Evolutionary conservation across 1,140 invertebrate species (phyloP).

Genomic region (Eurosta solidaginis): DNA sequence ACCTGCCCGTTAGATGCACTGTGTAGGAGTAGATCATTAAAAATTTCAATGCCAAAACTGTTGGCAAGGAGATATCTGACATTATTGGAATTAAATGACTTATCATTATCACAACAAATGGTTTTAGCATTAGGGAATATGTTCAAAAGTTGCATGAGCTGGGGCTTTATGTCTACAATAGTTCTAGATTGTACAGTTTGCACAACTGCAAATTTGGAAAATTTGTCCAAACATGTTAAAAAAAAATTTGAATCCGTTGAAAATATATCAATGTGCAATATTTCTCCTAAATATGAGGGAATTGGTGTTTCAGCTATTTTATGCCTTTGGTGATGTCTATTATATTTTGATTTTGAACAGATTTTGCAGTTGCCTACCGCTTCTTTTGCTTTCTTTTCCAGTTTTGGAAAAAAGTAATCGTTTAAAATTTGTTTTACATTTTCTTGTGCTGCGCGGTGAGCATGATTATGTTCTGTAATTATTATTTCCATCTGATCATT

Average conservation of each 20-base stretch:
- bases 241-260: background rate
- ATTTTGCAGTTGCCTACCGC: constrained; percentile 31
- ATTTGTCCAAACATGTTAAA: background rate
- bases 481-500: background rate
- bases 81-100: too few relatives aligned
- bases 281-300: background rate
- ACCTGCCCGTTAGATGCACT: too few relatives aligned
- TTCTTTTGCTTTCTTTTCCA: constrained; percentile 34
- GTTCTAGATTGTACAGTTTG: background rate
- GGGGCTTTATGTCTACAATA: background rate
- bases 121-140: background rate
- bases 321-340: constrained; percentile 35
- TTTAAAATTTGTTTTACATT: too few relatives aligned
- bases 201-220: background rate
- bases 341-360: constrained; percentile 32
- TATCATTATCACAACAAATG: too few relatives aligned
- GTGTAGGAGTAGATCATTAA: too few relatives aligned
- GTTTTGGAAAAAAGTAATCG: background rate
- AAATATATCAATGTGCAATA: background rate
- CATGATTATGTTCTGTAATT: background rate
- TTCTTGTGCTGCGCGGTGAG: too few relatives aligned
- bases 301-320: constrained; percentile 33
- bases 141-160: background rate
- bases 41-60: too few relatives aligned
- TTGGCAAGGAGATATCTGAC: too few relatives aligned